phyloP scores from a whole-genome alignment of 2,888 invertebrate species.

The Tineola bisselliella region DNA sequence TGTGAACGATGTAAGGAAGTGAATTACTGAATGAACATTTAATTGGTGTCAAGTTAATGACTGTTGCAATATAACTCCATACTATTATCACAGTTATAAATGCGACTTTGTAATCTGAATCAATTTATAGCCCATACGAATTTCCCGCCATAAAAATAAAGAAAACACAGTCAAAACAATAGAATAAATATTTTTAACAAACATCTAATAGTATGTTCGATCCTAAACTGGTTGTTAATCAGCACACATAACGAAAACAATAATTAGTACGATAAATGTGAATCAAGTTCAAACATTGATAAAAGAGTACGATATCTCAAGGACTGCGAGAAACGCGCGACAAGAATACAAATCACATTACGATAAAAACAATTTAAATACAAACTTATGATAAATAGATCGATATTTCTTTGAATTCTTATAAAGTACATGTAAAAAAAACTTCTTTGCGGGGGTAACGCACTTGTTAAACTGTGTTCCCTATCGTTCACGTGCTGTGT shows the following conservation, averaged over 20 bases:
- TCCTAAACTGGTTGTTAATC: not conserved
- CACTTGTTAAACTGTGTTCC: constrained; percentile 52
- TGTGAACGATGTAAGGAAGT: not conserved
- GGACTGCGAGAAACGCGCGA: not conserved
- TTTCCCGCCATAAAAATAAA: no score
- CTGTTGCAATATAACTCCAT: no score
- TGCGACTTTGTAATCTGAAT: no score
- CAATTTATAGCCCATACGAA: no score
- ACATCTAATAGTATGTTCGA: not conserved
- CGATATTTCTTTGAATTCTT: not conserved
- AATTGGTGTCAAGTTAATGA: not conserved
- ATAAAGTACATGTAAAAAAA: not conserved
- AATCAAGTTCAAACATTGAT: constrained; percentile 3
- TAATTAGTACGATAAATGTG: not conserved
- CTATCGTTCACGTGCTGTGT: constrained; percentile 30
- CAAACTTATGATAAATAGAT: not conserved
- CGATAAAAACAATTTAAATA: not conserved
- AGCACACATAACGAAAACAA: not conserved
- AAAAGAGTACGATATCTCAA: not conserved
- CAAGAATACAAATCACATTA: constrained; percentile 4
- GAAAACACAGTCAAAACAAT: no score
- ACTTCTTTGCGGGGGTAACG: constrained; percentile 61
- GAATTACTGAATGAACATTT: not conserved
- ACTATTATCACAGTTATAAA: no score
- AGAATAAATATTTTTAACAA: not conserved